Percentiles rank a stretch among this genome's conserved stretches.
Evolutionary conservation across 1,140 invertebrate genomes (phyloP).

Genomic region (Leptonema lineaticorne): DNA sequence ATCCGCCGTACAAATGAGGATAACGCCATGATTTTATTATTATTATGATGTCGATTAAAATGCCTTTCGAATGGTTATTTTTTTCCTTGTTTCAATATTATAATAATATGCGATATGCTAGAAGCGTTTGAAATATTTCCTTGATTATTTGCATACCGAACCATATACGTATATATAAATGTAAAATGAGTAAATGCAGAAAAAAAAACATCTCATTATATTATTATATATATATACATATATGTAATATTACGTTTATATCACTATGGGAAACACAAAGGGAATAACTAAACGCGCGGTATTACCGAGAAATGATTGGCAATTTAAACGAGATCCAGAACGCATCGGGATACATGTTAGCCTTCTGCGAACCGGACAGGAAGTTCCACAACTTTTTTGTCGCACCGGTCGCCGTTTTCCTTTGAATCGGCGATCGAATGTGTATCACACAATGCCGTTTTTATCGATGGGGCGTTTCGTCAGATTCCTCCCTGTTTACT

Average conservation of each 20-base stretch:
- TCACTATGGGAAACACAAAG: too few species aligned
- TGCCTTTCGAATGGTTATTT: not conserved
- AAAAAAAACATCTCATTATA: too few species aligned
- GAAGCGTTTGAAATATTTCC: not conserved
- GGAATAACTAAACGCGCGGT: not conserved
- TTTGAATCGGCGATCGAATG: too few species aligned
- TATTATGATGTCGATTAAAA: not conserved
- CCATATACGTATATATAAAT: too few species aligned
- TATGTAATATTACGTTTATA: not conserved
- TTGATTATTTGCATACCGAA: conserved; percentile 2
- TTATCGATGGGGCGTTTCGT: too few species aligned
- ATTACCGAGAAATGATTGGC: not conserved
- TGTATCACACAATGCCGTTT: too few species aligned
- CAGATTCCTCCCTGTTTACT: too few species aligned
- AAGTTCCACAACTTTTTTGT: not conserved
- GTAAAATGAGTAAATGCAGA: too few species aligned
- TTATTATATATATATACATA: too few species aligned
- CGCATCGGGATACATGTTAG: too few species aligned
- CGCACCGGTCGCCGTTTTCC: too few species aligned
- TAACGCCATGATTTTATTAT: not conserved
- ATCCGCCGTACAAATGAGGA: conserved; percentile 3
- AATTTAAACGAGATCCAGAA: not conserved
- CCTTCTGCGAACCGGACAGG: not conserved
- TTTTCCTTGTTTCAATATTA: not conserved
- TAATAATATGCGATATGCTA: too few species aligned